phyloP scores from a whole-genome alignment of 1,140 invertebrate genomes.

The Halesus radiatus region DNA sequence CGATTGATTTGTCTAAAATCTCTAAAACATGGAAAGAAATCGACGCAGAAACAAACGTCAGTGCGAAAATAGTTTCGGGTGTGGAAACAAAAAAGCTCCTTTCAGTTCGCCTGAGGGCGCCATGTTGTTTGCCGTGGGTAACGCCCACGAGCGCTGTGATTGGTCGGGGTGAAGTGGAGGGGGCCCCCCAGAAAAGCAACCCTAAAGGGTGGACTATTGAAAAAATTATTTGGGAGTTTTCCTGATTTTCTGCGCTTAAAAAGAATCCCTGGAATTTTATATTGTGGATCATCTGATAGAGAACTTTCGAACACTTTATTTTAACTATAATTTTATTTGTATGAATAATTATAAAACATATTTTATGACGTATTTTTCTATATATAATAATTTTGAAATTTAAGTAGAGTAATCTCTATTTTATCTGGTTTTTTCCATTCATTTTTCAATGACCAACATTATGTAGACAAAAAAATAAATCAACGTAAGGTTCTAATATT shows the following conservation, averaged over 20 bases:
- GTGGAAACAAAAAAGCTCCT: constrained; percentile 55
- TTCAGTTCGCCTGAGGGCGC: constrained; percentile 48
- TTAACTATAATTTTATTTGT: too few species aligned
- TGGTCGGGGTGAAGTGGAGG: constrained; percentile 23
- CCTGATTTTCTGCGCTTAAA: constrained; percentile 5
- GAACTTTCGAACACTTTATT: too few species aligned
- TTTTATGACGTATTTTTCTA: too few species aligned
- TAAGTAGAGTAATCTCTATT: too few species aligned
- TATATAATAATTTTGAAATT: too few species aligned
- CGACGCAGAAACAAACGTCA: constrained; percentile 48
- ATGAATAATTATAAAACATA: too few species aligned
- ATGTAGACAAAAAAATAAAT: too few species aligned
- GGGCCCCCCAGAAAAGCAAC: background rate
- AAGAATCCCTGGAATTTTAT: too few species aligned
- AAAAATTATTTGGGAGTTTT: constrained; percentile 27
- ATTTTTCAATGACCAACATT: too few species aligned
- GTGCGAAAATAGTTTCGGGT: constrained; percentile 51
- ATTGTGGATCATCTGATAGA: too few species aligned
- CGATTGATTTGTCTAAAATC: background rate
- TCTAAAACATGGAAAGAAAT: constrained; percentile 5
- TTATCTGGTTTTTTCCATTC: too few species aligned
- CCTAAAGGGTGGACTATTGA: constrained; percentile 41
- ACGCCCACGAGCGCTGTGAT: constrained; percentile 52
- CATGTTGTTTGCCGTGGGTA: constrained; percentile 55
- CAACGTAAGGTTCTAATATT: too few species aligned